Percentiles rank a stretch among this genome's conserved stretches.
Evolutionary conservation across 2,888 invertebrate species (phyloP).

Genomic region (Euclidia mi): DNA sequence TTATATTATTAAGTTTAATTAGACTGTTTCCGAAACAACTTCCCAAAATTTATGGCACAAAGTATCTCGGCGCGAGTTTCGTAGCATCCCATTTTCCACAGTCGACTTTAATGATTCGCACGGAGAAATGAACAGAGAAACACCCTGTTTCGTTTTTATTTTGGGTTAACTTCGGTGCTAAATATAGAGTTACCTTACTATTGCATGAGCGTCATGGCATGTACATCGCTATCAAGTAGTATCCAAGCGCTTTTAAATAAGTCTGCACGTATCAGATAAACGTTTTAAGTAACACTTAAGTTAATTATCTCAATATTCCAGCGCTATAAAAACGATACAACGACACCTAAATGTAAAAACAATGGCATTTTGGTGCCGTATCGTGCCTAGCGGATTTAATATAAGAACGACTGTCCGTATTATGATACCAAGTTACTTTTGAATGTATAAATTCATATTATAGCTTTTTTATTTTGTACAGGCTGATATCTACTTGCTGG

Average conservation of each 20-base stretch:
- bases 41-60: conserved; percentile 30
- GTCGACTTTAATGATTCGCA: conserved; percentile 43
- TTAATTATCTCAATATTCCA: background rate
- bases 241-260: background rate
- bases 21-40: conserved; percentile 17
- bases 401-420: too few relatives aligned
- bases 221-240: conserved; percentile 24
- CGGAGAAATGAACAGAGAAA: conserved; percentile 29
- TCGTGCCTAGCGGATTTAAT: too few relatives aligned
- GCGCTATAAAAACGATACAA: background rate
- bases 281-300: background rate
- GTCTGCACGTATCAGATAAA: background rate
- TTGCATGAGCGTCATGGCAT: conserved; percentile 29
- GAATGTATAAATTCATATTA: too few relatives aligned
- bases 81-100: conserved; percentile 28
- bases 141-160: conserved; percentile 24
- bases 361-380: too few relatives aligned
- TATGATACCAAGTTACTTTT: too few relatives aligned
- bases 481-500: conserved; percentile 95
- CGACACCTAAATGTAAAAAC: background rate
- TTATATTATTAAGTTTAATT: conserved; percentile 25
- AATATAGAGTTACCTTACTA: conserved; percentile 35
- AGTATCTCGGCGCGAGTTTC: conserved; percentile 17
- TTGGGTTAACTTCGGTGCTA: conserved; percentile 30
- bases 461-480: conserved; percentile 58